These are phyloP conservation scores for Tinea trinotella DNA, from an alignment of 2,888 invertebrate species.

Conservation along the genomic window DNA sequence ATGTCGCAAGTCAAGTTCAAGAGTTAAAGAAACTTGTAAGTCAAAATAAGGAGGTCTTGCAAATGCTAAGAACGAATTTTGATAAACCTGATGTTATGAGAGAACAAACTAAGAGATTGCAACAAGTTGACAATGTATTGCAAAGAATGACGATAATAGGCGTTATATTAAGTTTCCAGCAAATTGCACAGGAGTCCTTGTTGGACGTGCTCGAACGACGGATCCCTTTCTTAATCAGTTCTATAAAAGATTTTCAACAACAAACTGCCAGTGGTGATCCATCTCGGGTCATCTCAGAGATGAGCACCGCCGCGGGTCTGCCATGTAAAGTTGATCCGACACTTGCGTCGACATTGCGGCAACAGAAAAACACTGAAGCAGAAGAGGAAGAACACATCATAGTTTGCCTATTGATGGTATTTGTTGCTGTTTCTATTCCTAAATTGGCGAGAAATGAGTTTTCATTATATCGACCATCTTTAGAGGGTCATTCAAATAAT, in stretches of 20 bases:
- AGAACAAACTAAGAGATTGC: constrained; percentile 91
- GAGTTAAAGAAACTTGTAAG: constrained; percentile 94
- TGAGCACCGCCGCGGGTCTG: constrained; percentile 97
- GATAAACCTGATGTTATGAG: constrained; percentile 99
- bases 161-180: constrained; percentile 95
- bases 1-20: constrained; percentile 97
- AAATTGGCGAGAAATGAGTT: constrained; percentile 92
- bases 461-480: constrained; percentile 88
- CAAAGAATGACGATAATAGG: constrained; percentile 98
- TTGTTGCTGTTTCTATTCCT: constrained; percentile 97
- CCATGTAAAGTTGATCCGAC: constrained; percentile 96
- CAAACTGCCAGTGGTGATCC: constrained; percentile 93
- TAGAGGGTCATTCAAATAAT: constrained; percentile 98
- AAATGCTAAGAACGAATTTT: constrained; percentile 93
- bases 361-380: constrained; percentile 80
- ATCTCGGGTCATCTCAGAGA: constrained; percentile 93
- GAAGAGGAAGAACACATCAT: constrained; percentile 94
- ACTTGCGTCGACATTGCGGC: constrained; percentile 88
- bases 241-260: constrained; percentile 94
- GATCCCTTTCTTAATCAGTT: constrained; percentile 96
- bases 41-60: constrained; percentile 92
- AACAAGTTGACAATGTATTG: constrained; percentile 94
- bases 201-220: constrained; percentile 94
- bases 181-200: constrained; percentile 93
- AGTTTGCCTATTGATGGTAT: constrained; percentile 97